These are phyloP conservation scores for Macaca fascicularis DNA, from an alignment of 2,113 vertebrate genomes.

Conservation along the genomic window T2T-MFA8v1.1 NC_088390.1:70822501-70823000, in stretches of 20 bases:
- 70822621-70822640: background rate
- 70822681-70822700: background rate
- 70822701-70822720: background rate
- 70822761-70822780: background rate
- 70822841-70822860: background rate
- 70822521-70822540: background rate
- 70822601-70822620: background rate
- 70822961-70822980: background rate
- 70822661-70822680: background rate
- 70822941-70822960: background rate
- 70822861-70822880: background rate
- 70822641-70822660: background rate
- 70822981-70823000: background rate
- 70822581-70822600: background rate
- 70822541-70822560: background rate
- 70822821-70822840: background rate
- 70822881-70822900: background rate
- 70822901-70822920: background rate
- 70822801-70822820: background rate
- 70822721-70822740: background rate
- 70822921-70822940: background rate
- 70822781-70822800: background rate
- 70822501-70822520: background rate
- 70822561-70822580: background rate
- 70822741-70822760: background rate